These are phyloP conservation scores for Enoplolaimus lenunculus DNA, from an alignment of 2,888 invertebrate species.

Conservation along the genomic window DNA sequence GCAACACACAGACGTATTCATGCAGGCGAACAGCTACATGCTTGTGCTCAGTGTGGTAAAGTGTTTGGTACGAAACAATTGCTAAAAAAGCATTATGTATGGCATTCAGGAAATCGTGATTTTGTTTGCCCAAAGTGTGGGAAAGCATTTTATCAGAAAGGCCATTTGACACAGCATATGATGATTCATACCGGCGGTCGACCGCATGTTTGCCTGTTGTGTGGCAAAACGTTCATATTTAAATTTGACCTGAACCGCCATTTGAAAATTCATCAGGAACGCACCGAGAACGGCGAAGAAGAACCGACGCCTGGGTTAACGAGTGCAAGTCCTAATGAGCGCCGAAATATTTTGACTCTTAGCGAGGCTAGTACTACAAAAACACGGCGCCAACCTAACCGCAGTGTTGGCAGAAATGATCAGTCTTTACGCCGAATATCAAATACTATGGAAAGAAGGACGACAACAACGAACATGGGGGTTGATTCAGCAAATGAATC, in stretches of 20 bases:
- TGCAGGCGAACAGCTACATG: constrained; percentile 40
- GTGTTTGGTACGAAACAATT: constrained; percentile 44
- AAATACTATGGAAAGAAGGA: too few species aligned
- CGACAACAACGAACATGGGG: too few species aligned
- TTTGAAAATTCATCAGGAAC: constrained; percentile 39
- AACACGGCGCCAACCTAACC: too few species aligned
- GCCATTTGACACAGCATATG: constrained; percentile 40
- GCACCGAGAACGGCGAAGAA: constrained; percentile 26
- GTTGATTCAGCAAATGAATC: too few species aligned
- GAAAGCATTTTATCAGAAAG: constrained; percentile 39
- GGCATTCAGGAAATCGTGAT: constrained; percentile 42
- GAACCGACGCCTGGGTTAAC: neutral
- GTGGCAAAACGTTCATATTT: constrained; percentile 40
- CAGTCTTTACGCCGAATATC: too few species aligned
- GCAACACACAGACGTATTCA: constrained; percentile 42
- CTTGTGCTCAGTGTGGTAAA: constrained; percentile 42
- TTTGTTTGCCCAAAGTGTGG: constrained; percentile 42
- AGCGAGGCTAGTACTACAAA: too few species aligned
- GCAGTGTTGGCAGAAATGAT: too few species aligned
- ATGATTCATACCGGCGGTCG: constrained; percentile 31
- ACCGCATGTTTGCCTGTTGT: constrained; percentile 30
- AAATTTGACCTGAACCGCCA: constrained; percentile 36
- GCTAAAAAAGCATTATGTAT: constrained; percentile 43
- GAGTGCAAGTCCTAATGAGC: neutral
- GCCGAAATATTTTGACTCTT: too few species aligned